Evolutionary conservation across 2,113 vertebrate species (phyloP), one percentile per base, ranked within the genome.

Genomic region (Petromus typicus): DNA sequence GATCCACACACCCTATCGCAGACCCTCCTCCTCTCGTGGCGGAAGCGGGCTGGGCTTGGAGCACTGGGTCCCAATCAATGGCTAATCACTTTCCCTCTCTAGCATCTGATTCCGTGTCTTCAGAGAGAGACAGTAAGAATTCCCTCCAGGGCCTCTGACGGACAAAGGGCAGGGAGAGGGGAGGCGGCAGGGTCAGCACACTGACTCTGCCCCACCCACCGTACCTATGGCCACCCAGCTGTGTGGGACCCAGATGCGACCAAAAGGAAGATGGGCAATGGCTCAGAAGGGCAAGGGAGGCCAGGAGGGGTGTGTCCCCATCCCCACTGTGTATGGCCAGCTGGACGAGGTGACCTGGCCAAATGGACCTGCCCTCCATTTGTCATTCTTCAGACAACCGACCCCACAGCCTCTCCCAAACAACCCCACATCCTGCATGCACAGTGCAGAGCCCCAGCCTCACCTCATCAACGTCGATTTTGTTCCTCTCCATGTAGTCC

Each of bases 391-490:
- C 75, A 67, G 54, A n/a, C n/a, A 78, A 40, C 32, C 25, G 34
- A 43, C 23, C 67, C 48, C 0, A 0, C n/a, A 1, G 37, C 9
- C 30, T 59, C 40, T 20, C 32, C 40, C 2, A 7, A 51, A 63
- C 59, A 84, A n/a, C 10, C 34, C 17, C 32, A 17, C 9, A 0
- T 78, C 40, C 48, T n/a, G 27, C 48, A 22, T 17, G 51, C 48
- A 51, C 34, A 40, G 37, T 34, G 27, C 45, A 30, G 45, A 9
- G 1, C 1, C 7, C 73, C 7, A 0, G 25, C 25, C 96, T 97
- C 98, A 99, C 99, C 99, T 99, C 98, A 1, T 99, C 99, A 83
- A 99, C 99, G 0, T 99, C 97, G 64, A 99, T 99, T 97, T 95
- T 80, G 61, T 99, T 99, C 92, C 66, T 98, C 96, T 98, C 98